Evolutionary conservation across 1,140 invertebrate genomes (phyloP).

Genomic region (Penaeus indicus): DNA sequence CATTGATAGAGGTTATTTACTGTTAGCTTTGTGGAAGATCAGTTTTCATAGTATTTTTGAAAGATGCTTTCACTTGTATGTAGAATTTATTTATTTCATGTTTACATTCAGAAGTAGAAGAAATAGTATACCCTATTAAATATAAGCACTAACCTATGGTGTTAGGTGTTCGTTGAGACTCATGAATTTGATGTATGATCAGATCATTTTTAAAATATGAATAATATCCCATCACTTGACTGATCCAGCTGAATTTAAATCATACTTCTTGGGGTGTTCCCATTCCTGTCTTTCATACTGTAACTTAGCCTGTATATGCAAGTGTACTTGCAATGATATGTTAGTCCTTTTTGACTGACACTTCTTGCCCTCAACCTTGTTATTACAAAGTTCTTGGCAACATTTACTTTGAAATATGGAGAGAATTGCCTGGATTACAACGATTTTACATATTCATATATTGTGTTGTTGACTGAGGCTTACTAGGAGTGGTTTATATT

Average conservation of each 20-base stretch:
- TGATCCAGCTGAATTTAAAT: not conserved
- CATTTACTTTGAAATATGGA: conserved; percentile 31
- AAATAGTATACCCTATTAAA: conserved; percentile 27
- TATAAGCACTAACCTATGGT: conserved; percentile 26
- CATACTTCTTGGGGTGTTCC: conserved; percentile 31
- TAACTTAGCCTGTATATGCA: not conserved
- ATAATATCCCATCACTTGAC: conserved; percentile 12
- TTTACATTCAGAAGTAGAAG: conserved; percentile 36
- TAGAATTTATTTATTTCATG: conserved; percentile 51
- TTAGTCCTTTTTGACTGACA: not conserved
- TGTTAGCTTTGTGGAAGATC: conserved; percentile 38
- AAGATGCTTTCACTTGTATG: conserved; percentile 38
- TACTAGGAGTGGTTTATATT: conserved; percentile 51
- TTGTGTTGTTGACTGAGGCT: not conserved
- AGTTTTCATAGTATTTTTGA: conserved; percentile 40
- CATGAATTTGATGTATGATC: conserved; percentile 38
- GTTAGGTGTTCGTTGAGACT: conserved; percentile 49
- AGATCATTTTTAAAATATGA: conserved; percentile 16
- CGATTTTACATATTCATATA: conserved; percentile 25
- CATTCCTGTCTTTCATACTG: conserved; percentile 51
- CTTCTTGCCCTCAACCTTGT: conserved; percentile 29
- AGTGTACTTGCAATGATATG: conserved; percentile 4
- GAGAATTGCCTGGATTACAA: conserved; percentile 28
- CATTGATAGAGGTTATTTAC: conserved; percentile 32
- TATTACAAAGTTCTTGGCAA: conserved; percentile 7